A percentile compares a stretch with the other conserved stretches of the same genome.
Evolutionary conservation across 2,888 invertebrate genomes (phyloP).

Genomic region (Hermodice carunculata): DNA sequence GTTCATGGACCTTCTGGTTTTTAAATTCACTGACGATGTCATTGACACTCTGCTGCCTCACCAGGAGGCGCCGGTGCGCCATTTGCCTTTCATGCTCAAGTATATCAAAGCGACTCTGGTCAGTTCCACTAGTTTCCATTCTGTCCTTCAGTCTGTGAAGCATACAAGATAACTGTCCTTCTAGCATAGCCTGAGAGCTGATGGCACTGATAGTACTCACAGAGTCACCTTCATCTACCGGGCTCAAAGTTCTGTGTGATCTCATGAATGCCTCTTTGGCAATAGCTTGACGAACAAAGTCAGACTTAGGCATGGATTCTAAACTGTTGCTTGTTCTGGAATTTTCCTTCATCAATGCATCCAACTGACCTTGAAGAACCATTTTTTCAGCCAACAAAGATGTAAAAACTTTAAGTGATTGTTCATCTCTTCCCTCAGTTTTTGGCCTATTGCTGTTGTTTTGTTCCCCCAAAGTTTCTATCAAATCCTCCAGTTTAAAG

Average conservation of each 20-base stretch:
- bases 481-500: conserved; percentile 15
- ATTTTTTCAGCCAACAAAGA: conserved; percentile 80
- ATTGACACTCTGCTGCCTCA: no score
- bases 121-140: conserved; percentile 75
- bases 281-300: no score
- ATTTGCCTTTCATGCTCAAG: conserved; percentile 14
- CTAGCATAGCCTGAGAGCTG: conserved; percentile 46
- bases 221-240: no score
- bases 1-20: no score
- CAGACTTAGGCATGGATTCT: no score
- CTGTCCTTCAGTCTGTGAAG: conserved; percentile 75
- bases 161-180: conserved; percentile 60
- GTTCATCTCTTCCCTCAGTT: background rate
- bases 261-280: no score
- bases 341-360: conserved; percentile 6
- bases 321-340: no score
- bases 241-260: no score
- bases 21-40: no score
- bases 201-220: no score
- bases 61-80: conserved; percentile 12
- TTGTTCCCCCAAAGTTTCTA: background rate
- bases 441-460: background rate
- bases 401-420: conserved; percentile 78
- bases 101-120: conserved; percentile 43
- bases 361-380: conserved; percentile 62